These are phyloP conservation scores for Oppia nitens DNA, from an alignment of 1,140 invertebrate genomes.

Conservation along the genomic window DNA sequence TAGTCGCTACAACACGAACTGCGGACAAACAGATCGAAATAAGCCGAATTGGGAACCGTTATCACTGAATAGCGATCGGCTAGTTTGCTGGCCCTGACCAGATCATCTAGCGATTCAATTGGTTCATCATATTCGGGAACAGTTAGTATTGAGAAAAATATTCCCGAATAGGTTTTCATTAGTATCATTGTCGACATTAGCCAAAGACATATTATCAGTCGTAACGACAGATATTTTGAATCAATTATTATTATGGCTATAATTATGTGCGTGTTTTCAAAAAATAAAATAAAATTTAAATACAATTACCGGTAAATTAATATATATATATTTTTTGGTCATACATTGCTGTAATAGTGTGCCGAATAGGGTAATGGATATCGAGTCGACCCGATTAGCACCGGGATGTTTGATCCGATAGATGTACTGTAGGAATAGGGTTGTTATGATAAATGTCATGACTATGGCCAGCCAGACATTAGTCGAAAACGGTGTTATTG, in stretches of 20 bases:
- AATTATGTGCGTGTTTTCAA: too few species aligned
- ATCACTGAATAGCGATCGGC: background rate
- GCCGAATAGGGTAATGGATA: background rate
- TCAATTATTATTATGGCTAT: background rate
- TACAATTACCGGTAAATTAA: background rate
- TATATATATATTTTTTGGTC: background rate
- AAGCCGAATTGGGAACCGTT: background rate
- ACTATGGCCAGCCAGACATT: background rate
- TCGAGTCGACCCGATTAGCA: background rate
- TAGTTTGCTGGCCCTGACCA: background rate
- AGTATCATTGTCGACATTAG: background rate
- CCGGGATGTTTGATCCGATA: background rate
- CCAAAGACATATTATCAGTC: background rate
- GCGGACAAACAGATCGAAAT: background rate
- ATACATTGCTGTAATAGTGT: background rate
- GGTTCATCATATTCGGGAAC: background rate
- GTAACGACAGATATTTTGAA: background rate
- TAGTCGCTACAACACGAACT: background rate
- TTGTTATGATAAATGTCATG: background rate
- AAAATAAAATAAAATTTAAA: background rate
- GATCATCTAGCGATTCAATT: background rate
- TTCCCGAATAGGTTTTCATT: background rate
- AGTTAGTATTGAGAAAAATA: constrained; percentile 1
- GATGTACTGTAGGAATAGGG: background rate
- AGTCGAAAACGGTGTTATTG: background rate